phyloP scores from a whole-genome alignment of 2,113 vertebrate genomes.

The Mastomys natalensis region DNA sequence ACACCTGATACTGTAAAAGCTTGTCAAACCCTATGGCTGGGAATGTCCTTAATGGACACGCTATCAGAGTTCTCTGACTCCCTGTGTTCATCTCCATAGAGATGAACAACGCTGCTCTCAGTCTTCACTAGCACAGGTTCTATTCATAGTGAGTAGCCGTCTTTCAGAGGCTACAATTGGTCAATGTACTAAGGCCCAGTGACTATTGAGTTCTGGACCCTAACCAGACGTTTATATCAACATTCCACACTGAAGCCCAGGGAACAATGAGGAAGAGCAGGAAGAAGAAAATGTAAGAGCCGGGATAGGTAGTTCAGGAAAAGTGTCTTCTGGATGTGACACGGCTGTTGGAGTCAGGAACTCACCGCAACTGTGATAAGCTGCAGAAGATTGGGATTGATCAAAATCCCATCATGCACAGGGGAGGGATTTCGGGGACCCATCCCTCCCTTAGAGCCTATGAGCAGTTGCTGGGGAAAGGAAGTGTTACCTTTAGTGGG shows the following conservation, averaged over 20 bases:
- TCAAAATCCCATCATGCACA: background rate
- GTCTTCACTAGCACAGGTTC: too few species aligned
- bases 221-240: background rate
- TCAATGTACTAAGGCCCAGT: background rate
- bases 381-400: background rate
- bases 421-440: background rate
- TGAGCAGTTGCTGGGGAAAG: background rate
- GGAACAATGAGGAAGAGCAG: background rate
- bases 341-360: background rate
- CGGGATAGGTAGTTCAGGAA: background rate
- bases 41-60: too few species aligned
- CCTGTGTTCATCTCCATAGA: background rate
- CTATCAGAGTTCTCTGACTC: background rate
- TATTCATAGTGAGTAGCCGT: background rate
- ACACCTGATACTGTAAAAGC: background rate
- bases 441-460: background rate
- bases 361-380: background rate
- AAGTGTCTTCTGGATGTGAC: background rate
- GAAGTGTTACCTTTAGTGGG: background rate
- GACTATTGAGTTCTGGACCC: background rate
- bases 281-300: background rate
- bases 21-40: background rate
- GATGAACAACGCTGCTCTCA: background rate
- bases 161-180: background rate
- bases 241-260: background rate